Evolutionary conservation across 2,888 invertebrate genomes (phyloP).

Genomic region (Trisateles emortualis): DNA sequence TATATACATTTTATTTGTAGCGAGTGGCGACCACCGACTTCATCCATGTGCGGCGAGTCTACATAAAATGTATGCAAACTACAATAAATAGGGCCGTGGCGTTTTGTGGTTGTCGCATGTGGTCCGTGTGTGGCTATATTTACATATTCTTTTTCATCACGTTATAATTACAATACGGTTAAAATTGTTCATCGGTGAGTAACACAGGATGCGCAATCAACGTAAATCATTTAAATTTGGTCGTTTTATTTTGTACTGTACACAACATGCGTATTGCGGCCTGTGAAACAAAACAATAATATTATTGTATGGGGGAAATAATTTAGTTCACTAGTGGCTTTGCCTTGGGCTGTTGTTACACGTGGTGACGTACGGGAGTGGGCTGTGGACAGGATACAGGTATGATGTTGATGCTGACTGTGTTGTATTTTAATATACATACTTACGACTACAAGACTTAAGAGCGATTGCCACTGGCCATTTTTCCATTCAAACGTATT

Average conservation of each 20-base stretch:
- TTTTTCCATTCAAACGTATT: too few species aligned
- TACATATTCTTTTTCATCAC: too few species aligned
- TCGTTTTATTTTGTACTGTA: constrained; percentile 20
- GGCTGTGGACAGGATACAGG: not conserved
- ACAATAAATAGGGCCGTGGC: too few species aligned
- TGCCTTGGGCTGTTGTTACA: not conserved
- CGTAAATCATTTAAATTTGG: constrained; percentile 15
- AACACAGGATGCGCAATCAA: not conserved
- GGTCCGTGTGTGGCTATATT: too few species aligned
- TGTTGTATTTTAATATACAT: not conserved
- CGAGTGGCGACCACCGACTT: too few species aligned
- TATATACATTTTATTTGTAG: too few species aligned
- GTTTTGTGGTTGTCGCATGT: too few species aligned
- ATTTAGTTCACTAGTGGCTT: constrained; percentile 10
- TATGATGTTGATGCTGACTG: not conserved
- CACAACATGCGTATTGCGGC: constrained; percentile 19
- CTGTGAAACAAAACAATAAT: constrained; percentile 33
- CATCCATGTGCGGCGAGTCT: too few species aligned
- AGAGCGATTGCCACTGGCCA: too few species aligned
- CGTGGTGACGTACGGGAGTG: constrained; percentile 18
- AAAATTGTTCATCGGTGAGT: not conserved
- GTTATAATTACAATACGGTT: not conserved
- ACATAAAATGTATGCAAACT: too few species aligned
- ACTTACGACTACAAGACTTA: too few species aligned
- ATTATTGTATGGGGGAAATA: constrained; percentile 21